A percentile compares a stretch with the other conserved stretches of the same genome.
Evolutionary conservation across 2,113 vertebrate species (phyloP).

Genomic region (Carlito syrichta): DNA sequence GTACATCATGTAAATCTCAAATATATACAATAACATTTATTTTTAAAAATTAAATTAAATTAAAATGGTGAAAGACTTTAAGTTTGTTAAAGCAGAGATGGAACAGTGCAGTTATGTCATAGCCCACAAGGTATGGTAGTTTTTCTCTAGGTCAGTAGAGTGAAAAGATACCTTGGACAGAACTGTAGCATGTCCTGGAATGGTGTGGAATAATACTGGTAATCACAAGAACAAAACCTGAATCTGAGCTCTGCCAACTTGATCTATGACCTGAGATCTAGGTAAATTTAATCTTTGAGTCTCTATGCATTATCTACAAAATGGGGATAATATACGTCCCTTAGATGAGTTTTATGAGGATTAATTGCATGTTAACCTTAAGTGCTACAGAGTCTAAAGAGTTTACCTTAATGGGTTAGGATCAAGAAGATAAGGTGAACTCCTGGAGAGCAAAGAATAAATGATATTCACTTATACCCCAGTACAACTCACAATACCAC

Average conservation of each 20-base stretch:
- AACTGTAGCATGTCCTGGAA: not conserved
- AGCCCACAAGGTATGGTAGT: not conserved
- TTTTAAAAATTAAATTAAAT: not conserved
- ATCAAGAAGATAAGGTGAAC: not conserved
- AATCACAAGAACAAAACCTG: not conserved
- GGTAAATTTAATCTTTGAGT: not conserved
- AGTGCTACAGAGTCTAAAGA: not conserved
- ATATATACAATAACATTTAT: not conserved
- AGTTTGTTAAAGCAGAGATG: not conserved
- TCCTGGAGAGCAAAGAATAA: not conserved
- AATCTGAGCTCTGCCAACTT: not conserved
- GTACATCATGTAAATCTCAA: not conserved
- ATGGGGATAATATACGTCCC: not conserved
- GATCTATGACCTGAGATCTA: not conserved
- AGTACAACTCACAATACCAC: not conserved
- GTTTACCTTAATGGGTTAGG: not conserved
- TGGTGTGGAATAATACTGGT: not conserved
- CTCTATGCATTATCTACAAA: not conserved
- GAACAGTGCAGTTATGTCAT: not conserved
- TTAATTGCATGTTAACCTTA: not conserved
- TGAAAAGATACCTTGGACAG: not conserved
- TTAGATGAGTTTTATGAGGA: not conserved
- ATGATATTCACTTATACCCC: not conserved
- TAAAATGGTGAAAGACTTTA: not conserved
- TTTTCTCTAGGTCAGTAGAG: not conserved